Evolutionary conservation across 2,113 vertebrate species (phyloP), one percentile per base, ranked within the genome.

Genomic region (Panurus biarmicus): DNA sequence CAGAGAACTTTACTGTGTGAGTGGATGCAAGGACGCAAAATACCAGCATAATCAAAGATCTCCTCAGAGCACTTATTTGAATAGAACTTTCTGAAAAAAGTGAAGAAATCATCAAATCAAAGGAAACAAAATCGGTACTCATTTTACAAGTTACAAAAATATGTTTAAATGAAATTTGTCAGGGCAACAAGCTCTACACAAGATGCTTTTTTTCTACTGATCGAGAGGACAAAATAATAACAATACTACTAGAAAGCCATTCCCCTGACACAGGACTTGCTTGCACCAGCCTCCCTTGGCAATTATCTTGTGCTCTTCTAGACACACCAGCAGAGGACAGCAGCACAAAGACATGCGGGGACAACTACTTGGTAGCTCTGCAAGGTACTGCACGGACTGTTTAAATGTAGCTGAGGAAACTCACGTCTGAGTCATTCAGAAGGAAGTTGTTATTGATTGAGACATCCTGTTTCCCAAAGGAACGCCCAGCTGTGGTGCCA

Each of bases 281-380:
- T 85, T 74, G 51, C 33, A 40, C 23, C n/a, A 50, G 26, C 11
- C 20, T 44, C 16, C 17, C 28, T 42, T 62, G 38, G 44, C 56
- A 66, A 66, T 80, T 72, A 65, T 36, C 54, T 92, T 80, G 38
- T 70, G n/a, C 42, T 70, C 11, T 73, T 94, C 70, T 35, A 77
- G 60, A 86, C 22, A 77, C 45, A 83, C 13, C 31, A 85, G 56
- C 29, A 85, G 33, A 76, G 21, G 24, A 45, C n/a, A 61, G 58
- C 19, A 76, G 64, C 69, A 69, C 40, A 70, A 86, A 87, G 28
- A 48, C 22, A 23, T 4, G 20, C 13, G 50, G 38, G 17, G 31
- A 17, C 60, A 84, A 54, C 44, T 7, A 31, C 11, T 1, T 0
- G 3, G 50, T 51, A 54, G 40, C 56, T 84, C 36, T 72, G 64